A percentile compares a stretch with the other conserved stretches of the same genome.
phyloP scores from a whole-genome alignment of 23 tunicate species.

The Trididemnum clinides region DNA sequence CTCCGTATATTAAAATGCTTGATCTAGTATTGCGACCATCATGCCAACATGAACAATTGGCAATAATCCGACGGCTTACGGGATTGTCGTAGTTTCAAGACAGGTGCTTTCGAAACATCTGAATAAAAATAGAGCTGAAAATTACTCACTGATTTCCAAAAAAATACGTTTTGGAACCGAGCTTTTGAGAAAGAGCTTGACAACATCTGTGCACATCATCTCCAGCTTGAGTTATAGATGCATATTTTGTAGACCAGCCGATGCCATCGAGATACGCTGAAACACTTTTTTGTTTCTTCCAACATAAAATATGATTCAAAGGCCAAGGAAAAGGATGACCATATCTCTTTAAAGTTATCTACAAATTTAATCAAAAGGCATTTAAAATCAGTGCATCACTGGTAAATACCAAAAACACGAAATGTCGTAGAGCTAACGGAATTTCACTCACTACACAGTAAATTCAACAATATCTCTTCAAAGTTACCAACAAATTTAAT shows the following conservation, averaged over 20 bases:
- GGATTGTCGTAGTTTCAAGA: too few species aligned
- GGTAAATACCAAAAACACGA: too few species aligned
- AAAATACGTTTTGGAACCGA: constrained; percentile 62
- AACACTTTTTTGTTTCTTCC: constrained; percentile 28
- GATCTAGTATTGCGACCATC: too few species aligned
- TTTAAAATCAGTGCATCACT: background rate
- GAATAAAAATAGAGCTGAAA: background rate
- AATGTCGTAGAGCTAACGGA: too few species aligned
- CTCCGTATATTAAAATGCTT: too few species aligned
- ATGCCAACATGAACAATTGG: too few species aligned
- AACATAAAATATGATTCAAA: constrained; percentile 61
- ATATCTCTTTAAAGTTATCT: constrained; percentile 77
- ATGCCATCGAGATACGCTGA: constrained; percentile 33
- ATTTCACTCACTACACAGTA: too few species aligned
- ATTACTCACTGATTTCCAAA: constrained; percentile 72
- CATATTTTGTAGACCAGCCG: constrained; percentile 67
- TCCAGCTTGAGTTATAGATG: constrained; percentile 55
- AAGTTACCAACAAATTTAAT: too few species aligned
- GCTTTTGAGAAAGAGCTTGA: constrained; percentile 69
- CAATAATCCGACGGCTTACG: too few species aligned
- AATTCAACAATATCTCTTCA: too few species aligned
- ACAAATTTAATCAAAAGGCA: background rate
- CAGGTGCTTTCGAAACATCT: too few species aligned
- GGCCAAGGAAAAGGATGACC: constrained; percentile 82
- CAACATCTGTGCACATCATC: constrained; percentile 84